phyloP scores from a whole-genome alignment of 23 tunicate species.

The Botrylloides violaceus region DNA sequence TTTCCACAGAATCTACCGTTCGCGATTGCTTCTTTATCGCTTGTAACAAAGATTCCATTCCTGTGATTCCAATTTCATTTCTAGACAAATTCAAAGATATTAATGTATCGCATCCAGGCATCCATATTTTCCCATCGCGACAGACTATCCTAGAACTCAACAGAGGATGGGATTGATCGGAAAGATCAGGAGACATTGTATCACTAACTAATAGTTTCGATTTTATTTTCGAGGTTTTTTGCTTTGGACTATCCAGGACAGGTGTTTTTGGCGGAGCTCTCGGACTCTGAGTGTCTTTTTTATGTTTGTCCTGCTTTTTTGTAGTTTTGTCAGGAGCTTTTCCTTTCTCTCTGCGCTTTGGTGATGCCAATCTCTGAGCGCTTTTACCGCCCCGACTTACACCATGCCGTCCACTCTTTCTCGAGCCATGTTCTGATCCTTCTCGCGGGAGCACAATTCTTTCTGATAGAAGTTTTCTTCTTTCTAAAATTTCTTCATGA shows the following conservation, averaged over 20 bases:
- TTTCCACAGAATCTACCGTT: neutral
- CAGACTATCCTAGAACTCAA: neutral
- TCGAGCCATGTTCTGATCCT: conserved; percentile 29
- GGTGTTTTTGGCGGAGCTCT: neutral
- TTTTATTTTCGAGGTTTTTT: neutral
- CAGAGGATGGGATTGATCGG: neutral
- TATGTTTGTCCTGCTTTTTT: conserved; percentile 41
- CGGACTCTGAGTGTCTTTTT: conserved; percentile 28
- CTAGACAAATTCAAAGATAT: neutral
- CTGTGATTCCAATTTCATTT: neutral
- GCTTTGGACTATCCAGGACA: too few relatives aligned
- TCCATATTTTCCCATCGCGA: neutral
- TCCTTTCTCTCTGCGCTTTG: conserved; percentile 10
- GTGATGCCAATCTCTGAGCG: conserved; percentile 41
- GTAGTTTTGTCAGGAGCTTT: conserved; percentile 62
- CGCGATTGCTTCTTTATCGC: neutral
- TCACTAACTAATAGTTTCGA: neutral
- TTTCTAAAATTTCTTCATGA: conserved; percentile 78
- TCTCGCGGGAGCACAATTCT: neutral
- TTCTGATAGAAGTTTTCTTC: conserved; percentile 34
- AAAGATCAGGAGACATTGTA: neutral
- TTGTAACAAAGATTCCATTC: neutral
- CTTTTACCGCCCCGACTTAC: conserved; percentile 65
- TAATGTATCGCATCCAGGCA: neutral
- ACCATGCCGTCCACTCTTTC: conserved; percentile 39